Conservation (phyloP, 2,888 invertebrate species). For the Drosophila buzzatii region DNA sequence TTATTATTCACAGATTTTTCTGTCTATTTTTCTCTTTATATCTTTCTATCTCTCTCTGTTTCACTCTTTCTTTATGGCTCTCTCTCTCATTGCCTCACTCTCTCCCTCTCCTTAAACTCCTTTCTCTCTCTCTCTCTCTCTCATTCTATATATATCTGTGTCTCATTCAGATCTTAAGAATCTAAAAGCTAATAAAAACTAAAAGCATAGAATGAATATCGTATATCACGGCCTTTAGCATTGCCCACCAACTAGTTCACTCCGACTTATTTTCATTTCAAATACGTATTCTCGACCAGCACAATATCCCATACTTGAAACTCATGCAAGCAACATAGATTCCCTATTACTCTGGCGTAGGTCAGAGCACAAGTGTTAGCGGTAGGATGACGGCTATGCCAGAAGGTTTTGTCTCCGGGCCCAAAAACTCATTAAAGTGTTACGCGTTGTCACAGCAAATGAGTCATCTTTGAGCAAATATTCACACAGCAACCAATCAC, state of each 20-base stretch:
- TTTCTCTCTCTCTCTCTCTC: no score
- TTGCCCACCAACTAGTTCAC: neutral
- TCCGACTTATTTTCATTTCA: neutral
- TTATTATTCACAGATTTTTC: no score
- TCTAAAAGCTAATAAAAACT: no score
- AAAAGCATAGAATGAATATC: no score
- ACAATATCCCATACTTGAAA: neutral
- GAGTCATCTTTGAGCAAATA: constrained; percentile 59
- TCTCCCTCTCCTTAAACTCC: no score
- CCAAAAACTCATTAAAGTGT: constrained; percentile 63
- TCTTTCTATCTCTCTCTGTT: no score
- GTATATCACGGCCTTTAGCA: neutral
- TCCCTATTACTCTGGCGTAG: neutral
- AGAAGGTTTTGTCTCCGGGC: constrained; percentile 12
- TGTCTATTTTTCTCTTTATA: no score
- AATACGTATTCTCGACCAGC: no score
- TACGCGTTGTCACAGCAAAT: constrained; percentile 64
- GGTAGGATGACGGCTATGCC: neutral
- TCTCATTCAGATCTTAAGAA: no score
- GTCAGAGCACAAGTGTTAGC: neutral
- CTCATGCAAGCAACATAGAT: neutral
- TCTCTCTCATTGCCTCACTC: no score
- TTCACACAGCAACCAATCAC: constrained; percentile 33
- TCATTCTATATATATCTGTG: no score
- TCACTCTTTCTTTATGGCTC: no score